These are phyloP conservation scores for Nebria brevicollis DNA, from an alignment of 2,888 invertebrate genomes.

Conservation along the genomic window DNA sequence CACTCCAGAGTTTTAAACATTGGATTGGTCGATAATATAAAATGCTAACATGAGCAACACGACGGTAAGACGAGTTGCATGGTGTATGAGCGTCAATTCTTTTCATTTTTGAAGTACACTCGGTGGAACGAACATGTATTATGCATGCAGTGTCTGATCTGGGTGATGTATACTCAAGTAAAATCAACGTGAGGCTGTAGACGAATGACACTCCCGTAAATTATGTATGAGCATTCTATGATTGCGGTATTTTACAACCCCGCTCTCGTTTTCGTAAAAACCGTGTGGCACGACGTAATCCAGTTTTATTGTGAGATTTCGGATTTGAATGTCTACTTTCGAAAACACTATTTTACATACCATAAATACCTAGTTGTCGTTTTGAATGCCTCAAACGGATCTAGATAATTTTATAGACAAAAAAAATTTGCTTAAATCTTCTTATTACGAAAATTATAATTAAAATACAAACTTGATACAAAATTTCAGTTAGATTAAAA, in stretches of 20 bases:
- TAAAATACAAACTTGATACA: no score
- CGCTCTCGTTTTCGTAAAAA: background rate
- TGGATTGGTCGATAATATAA: background rate
- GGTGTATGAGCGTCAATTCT: background rate
- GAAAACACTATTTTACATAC: background rate
- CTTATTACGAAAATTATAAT: no score
- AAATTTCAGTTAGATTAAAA: no score
- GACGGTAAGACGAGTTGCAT: background rate
- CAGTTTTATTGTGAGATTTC: background rate
- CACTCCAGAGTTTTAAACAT: no score
- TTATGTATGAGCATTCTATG: background rate
- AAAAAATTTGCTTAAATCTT: no score
- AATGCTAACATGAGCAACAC: background rate
- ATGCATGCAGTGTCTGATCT: background rate
- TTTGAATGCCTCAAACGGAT: no score
- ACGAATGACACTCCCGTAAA: background rate
- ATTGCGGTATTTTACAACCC: background rate
- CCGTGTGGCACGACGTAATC: background rate
- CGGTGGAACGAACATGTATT: background rate
- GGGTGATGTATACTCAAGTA: background rate
- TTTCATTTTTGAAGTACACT: background rate
- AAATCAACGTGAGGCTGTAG: background rate
- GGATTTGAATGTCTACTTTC: no score
- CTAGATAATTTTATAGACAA: no score
- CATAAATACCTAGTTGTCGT: no score